A percentile compares a stretch with the other conserved stretches of the same genome.
Conservation (phyloP, 2,888 invertebrate genomes). For the Unio delphinus region DNA sequence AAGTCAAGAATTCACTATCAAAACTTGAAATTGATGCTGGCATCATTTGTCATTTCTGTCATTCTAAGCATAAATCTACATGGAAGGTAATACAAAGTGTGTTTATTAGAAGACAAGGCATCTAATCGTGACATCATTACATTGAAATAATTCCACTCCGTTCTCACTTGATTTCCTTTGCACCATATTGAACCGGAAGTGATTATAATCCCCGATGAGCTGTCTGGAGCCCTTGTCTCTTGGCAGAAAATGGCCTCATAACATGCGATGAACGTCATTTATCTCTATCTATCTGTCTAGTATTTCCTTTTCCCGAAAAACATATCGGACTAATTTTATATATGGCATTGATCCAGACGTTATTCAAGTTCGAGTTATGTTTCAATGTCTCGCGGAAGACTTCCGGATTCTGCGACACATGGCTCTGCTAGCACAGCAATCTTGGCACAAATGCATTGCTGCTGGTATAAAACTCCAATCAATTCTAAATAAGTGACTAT, state of each 20-base stretch:
- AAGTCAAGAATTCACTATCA: too few species aligned
- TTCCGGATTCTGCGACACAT: too few species aligned
- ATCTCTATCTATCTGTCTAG: constrained; percentile 23
- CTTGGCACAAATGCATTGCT: too few species aligned
- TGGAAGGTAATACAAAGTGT: too few species aligned
- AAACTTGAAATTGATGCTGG: too few species aligned
- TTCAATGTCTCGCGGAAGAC: neutral
- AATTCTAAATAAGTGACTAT: too few species aligned
- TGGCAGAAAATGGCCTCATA: constrained; percentile 15
- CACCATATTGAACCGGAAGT: constrained; percentile 25
- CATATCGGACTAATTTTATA: constrained; percentile 18
- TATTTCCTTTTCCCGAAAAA: constrained; percentile 20
- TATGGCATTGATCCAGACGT: constrained; percentile 15
- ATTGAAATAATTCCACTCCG: constrained; percentile 18
- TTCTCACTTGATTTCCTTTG: constrained; percentile 22
- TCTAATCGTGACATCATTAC: constrained; percentile 7
- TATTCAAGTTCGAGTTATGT: constrained; percentile 2
- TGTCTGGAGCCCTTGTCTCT: constrained; percentile 6
- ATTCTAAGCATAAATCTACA: too few species aligned
- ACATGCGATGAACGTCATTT: constrained; percentile 26
- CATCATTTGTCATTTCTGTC: too few species aligned
- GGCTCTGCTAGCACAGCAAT: too few species aligned
- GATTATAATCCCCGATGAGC: constrained; percentile 20
- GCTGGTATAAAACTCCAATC: too few species aligned
- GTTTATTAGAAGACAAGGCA: too few species aligned